These are phyloP conservation scores for Eurypyga helias DNA, from an alignment of 2,113 vertebrate species.

Conservation along the genomic window DNA sequence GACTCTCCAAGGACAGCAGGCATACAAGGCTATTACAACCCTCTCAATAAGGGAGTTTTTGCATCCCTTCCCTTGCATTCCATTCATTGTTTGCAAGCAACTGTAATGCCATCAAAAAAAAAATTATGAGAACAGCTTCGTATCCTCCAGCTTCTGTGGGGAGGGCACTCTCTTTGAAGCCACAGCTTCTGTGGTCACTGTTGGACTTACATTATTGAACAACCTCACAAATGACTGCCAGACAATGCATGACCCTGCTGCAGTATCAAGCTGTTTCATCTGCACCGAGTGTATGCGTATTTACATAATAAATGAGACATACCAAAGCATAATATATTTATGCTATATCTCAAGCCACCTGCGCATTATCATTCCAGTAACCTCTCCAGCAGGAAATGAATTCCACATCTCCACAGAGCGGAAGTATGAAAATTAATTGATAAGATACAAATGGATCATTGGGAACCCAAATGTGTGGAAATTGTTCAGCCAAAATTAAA, in stretches of 20 bases:
- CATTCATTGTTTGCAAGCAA: neutral
- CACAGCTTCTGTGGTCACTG: neutral
- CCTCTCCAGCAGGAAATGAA: constrained; percentile 57
- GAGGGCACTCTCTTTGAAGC: neutral
- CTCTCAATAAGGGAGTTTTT: neutral
- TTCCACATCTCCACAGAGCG: constrained; percentile 18
- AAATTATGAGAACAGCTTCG: neutral
- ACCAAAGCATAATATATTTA: constrained; percentile 66
- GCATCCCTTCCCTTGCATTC: neutral
- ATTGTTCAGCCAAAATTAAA: constrained; percentile 33
- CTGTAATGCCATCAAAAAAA: neutral
- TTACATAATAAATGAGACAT: constrained; percentile 69
- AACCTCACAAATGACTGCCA: neutral
- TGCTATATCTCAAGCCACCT: constrained; percentile 55
- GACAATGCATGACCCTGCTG: neutral
- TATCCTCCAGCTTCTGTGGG: accelerated
- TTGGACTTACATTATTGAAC: constrained; percentile 41
- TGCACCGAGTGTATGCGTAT: neutral
- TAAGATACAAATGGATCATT: constrained; percentile 43
- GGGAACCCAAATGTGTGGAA: neutral
- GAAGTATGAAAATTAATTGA: constrained; percentile 54
- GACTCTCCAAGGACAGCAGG: neutral
- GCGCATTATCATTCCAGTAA: constrained; percentile 58
- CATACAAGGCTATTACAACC: neutral
- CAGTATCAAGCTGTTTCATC: constrained; percentile 10